phyloP scores from a whole-genome alignment of 2,797 vertebrate species.

The Lepilemur septentrionalis region DNA sequence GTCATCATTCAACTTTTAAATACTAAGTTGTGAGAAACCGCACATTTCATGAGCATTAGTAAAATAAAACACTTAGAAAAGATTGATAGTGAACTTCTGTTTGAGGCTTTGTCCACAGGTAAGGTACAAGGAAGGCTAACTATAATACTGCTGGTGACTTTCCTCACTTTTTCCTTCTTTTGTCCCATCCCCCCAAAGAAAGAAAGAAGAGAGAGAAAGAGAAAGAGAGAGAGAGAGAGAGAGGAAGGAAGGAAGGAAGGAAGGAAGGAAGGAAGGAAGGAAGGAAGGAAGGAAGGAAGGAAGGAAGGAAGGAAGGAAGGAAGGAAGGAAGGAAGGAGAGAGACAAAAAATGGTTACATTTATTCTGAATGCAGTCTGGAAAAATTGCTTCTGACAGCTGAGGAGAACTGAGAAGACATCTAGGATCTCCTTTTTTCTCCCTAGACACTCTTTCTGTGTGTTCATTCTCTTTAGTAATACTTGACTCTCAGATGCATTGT shows the following conservation, averaged over 20 bases:
- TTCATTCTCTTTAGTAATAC: background rate
- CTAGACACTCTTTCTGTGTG: background rate
- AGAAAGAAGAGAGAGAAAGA: too few species aligned
- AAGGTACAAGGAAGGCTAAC: background rate
- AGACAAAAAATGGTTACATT: background rate
- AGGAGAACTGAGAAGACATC: background rate
- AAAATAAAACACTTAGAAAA: background rate
- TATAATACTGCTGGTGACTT: background rate
- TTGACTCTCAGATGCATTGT: background rate
- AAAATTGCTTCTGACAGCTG: background rate
- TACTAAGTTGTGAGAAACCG: background rate
- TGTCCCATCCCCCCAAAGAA: background rate
- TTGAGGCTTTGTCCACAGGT: background rate
- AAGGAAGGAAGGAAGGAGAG: too few species aligned
- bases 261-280: too few species aligned
- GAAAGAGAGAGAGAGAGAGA: too few species aligned
- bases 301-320: too few species aligned
- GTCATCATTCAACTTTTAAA: constrained; percentile 13
- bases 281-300: too few species aligned
- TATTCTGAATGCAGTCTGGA: background rate
- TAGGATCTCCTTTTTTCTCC: background rate
- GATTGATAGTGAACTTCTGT: background rate
- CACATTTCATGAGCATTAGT: background rate
- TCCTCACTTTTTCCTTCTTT: background rate
- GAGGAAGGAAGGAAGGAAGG: too few species aligned